phyloP scores from a whole-genome alignment of 2,888 invertebrate species.

The Pammene fasciana region DNA sequence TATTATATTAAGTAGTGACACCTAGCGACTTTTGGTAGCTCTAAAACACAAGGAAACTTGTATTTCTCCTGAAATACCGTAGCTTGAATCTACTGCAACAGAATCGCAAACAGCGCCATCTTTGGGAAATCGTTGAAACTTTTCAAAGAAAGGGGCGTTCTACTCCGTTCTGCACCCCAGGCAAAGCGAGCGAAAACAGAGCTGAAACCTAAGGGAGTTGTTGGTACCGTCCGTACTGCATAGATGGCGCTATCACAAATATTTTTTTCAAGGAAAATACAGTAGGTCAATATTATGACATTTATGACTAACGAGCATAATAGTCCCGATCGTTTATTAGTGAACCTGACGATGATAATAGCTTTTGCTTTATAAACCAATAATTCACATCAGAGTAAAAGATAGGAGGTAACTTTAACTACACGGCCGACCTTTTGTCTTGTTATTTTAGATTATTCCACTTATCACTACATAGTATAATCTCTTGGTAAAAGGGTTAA shows the following conservation, averaged over 20 bases:
- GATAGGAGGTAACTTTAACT: too few relatives aligned
- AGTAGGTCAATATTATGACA: background rate
- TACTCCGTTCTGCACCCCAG: constrained; percentile 15
- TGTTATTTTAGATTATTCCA: too few relatives aligned
- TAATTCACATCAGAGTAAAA: too few relatives aligned
- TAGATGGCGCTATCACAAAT: constrained; percentile 55
- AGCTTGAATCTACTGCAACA: background rate
- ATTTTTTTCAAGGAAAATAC: background rate
- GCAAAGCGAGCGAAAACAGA: constrained; percentile 4
- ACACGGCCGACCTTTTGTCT: too few relatives aligned
- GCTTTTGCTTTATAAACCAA: too few relatives aligned
- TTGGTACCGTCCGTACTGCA: constrained; percentile 41
- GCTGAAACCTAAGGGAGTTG: background rate
- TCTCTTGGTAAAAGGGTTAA: background rate
- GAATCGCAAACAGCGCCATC: constrained; percentile 28
- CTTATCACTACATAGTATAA: too few relatives aligned
- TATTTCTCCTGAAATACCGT: background rate
- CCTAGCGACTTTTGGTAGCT: background rate
- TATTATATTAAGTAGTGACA: constrained; percentile 11
- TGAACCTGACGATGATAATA: too few relatives aligned
- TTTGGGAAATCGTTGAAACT: constrained; percentile 8
- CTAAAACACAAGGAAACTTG: background rate
- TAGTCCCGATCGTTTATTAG: background rate
- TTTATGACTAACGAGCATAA: background rate
- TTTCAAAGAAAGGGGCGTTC: constrained; percentile 17